These are phyloP conservation scores for Galago senegalensis DNA, from an alignment of 2,797 vertebrate species.

Conservation along the genomic window DNA sequence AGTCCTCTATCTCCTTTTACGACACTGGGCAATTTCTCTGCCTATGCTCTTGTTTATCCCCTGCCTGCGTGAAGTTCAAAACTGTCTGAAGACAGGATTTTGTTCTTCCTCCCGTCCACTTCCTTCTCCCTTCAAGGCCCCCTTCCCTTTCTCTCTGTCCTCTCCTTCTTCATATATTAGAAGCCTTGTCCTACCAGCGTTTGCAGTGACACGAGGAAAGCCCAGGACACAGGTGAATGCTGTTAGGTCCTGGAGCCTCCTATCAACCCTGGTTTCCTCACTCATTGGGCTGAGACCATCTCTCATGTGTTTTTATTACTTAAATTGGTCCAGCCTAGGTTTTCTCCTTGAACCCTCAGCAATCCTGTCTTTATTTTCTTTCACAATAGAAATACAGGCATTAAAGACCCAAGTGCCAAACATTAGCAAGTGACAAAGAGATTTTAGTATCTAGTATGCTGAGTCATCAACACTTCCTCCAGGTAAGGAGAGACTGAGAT, in stretches of 20 bases:
- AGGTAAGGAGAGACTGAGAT: neutral
- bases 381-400: neutral
- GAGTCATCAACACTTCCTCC: neutral
- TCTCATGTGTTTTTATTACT: neutral
- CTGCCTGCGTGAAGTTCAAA: neutral
- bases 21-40: accelerated
- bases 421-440: neutral
- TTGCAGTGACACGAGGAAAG: neutral
- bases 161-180: neutral
- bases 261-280: neutral
- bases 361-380: neutral
- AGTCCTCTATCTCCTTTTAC: neutral
- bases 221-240: too few species aligned
- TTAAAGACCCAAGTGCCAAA: neutral
- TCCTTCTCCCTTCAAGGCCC: too few species aligned
- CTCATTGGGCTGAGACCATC: neutral
- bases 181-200: neutral
- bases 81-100: neutral
- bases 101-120: neutral
- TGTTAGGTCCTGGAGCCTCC: neutral
- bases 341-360: neutral
- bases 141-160: too few species aligned
- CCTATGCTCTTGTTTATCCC: accelerated
- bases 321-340: neutral
- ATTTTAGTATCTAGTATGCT: neutral